Base-by-base conservation (phyloP, 1,140 invertebrate genomes). In the Papilio dardanus region DNA sequence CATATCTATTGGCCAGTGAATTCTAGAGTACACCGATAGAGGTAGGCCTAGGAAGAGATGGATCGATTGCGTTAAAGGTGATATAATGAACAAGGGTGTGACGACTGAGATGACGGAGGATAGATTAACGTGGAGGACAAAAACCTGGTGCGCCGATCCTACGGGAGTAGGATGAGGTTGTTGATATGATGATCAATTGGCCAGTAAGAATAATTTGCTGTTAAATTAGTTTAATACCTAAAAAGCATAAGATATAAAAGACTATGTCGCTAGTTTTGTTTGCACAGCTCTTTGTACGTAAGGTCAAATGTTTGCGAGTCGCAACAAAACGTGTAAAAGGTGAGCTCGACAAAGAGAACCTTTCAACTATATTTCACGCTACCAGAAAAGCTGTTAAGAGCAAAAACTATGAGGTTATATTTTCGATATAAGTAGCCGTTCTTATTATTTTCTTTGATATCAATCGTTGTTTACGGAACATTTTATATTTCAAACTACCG, bases 261-360 rank as follows among this genome's bases (percentile, higher is more conserved):
- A 28, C 10, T 28, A 58, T 28, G 21, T 24, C 1, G 50, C 50
- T 58, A 58, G 50, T 58, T 58, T 58, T 58, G 21, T 58, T 58
- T 58, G 21, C 3, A 58, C 21, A 10, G 50, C 8, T 7, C 50
- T 58, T 58, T 58, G 21, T 12, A 58, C 50, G 50, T 58, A 58
- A 58, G 54, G 54, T 58, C 54, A 58, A 28, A 58, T 28, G 54
- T 58, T 58, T 58, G 54, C 24, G 24, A 58, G 54, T 58, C 54
- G 54, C 54, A 58, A 58, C 54, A 58, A 28, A 58, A 58, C 54
- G 54, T 24, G 21, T 24, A 58, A 58, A 58, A 28, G 54, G 54
- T 58, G 54, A 58, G 54, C 54, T 28, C 14, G 2, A 58, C 21
- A 58, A 58, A 58, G 50, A 24, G 21, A 12, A 58, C 54, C 54